Percentiles rank a stretch among this genome's conserved stretches.
phyloP scores from a whole-genome alignment of 2,888 invertebrate genomes.

The Aradus depressus region DNA sequence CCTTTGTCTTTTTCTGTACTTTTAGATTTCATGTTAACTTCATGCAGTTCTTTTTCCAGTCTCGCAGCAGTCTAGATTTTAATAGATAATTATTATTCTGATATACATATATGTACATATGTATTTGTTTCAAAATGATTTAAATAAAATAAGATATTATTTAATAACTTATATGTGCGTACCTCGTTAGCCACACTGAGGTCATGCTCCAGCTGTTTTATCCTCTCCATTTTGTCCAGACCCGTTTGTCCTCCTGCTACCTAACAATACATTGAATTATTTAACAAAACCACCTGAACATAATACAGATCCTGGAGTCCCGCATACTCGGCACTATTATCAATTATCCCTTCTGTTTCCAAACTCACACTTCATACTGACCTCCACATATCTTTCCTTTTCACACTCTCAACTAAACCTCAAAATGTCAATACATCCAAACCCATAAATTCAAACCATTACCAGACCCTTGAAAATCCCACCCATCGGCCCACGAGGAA shows the following conservation, averaged over 20 bases:
- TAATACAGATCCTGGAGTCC: too few species aligned
- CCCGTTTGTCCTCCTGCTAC: constrained; percentile 46
- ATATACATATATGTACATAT: neutral
- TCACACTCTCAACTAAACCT: too few species aligned
- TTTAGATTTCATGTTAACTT: constrained; percentile 48
- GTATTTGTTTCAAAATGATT: neutral
- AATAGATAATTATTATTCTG: neutral
- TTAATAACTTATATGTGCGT: neutral
- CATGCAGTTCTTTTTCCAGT: constrained; percentile 59
- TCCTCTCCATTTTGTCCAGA: constrained; percentile 51
- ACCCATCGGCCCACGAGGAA: too few species aligned
- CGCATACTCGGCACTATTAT: too few species aligned
- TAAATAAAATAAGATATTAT: neutral
- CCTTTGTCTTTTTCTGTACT: constrained; percentile 33
- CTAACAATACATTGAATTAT: too few species aligned
- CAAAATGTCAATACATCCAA: too few species aligned
- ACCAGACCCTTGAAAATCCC: too few species aligned
- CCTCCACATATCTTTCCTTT: too few species aligned
- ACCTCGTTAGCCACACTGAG: constrained; percentile 68
- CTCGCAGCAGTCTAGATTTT: constrained; percentile 40
- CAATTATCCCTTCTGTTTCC: too few species aligned
- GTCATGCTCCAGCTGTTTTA: constrained; percentile 77
- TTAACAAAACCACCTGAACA: too few species aligned
- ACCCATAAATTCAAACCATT: too few species aligned
- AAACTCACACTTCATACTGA: too few species aligned